Conservation (phyloP, 1,140 invertebrate genomes). For the Drosophila melanogaster region DNA sequence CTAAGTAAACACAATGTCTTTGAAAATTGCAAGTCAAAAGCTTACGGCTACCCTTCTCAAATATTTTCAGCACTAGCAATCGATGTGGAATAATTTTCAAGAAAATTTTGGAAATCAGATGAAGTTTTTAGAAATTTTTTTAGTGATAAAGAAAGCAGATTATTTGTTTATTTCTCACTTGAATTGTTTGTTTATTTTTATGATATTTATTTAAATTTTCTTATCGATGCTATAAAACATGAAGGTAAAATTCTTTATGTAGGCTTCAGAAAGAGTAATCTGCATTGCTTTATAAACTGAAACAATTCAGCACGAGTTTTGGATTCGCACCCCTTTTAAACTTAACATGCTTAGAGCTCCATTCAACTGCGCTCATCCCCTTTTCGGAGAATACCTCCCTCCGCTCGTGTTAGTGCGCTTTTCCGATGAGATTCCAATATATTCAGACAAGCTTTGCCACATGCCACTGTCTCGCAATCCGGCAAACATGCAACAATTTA, state of each 20-base stretch:
- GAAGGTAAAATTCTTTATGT: no score
- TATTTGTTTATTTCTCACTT: background rate
- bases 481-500: constrained; percentile 58
- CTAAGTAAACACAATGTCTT: constrained; percentile 10
- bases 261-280: no score
- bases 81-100: constrained; percentile 3
- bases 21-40: constrained; percentile 1
- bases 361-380: background rate
- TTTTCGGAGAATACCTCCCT: background rate
- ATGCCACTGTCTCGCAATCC: constrained; percentile 54
- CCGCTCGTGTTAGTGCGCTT: constrained; percentile 11
- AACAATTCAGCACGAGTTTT: background rate
- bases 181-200: background rate
- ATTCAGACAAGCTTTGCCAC: constrained; percentile 47
- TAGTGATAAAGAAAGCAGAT: background rate
- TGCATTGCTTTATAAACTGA: no score
- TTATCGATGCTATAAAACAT: no score
- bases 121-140: no score
- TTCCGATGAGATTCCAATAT: constrained; percentile 18
- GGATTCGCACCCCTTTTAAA: no score
- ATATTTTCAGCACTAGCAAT: constrained; percentile 30
- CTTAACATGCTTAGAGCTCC: background rate
- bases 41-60: constrained; percentile 36
- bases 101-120: no score
- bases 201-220: no score